Percentiles rank a stretch among this genome's conserved stretches.
Conservation (phyloP, 2,888 invertebrate genomes). For the Drosophila maculinotata region DNA sequence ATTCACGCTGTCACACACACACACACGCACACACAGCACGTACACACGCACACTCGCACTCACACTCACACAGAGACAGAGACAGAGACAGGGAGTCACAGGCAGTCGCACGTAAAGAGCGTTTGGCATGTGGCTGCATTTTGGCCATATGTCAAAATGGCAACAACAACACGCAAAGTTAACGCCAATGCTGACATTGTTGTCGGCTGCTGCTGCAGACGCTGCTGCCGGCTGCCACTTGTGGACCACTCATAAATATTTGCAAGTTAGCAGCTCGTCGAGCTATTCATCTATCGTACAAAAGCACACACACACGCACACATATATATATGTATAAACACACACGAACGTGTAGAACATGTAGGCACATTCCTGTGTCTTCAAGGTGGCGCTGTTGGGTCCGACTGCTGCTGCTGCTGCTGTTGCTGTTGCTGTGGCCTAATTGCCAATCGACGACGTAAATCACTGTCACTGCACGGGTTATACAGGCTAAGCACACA, state of each 20-base stretch:
- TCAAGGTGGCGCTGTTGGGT: slow-evolving; percentile 54
- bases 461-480: slow-evolving; percentile 73
- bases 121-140: slow-evolving; percentile 78
- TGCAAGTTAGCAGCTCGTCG: slow-evolving; percentile 82
- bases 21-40: slow-evolving; percentile 29
- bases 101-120: slow-evolving; percentile 52
- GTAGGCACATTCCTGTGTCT: slow-evolving; percentile 56
- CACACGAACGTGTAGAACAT: slow-evolving; percentile 6
- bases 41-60: slow-evolving; percentile 20
- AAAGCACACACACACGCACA: slow-evolving; percentile 33
- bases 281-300: slow-evolving; percentile 78
- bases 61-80: slow-evolving; percentile 8
- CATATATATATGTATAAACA: slow-evolving; percentile 14
- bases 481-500: slow-evolving; percentile 37
- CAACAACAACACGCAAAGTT: slow-evolving; percentile 75
- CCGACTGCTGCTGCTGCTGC: slow-evolving; percentile 15
- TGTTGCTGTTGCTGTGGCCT: slow-evolving; percentile 46
- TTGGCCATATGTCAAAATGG: slow-evolving; percentile 80
- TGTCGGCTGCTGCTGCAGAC: slow-evolving; percentile 52
- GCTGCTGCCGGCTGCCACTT: slow-evolving; percentile 64
- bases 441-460: slow-evolving; percentile 80
- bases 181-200: slow-evolving; percentile 62
- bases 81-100: too few species aligned
- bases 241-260: slow-evolving; percentile 80
- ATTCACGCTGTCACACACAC: slow-evolving; percentile 68